Conservation (phyloP, 2,113 vertebrate species). For the Brienomyrus brachyistius region DNA sequence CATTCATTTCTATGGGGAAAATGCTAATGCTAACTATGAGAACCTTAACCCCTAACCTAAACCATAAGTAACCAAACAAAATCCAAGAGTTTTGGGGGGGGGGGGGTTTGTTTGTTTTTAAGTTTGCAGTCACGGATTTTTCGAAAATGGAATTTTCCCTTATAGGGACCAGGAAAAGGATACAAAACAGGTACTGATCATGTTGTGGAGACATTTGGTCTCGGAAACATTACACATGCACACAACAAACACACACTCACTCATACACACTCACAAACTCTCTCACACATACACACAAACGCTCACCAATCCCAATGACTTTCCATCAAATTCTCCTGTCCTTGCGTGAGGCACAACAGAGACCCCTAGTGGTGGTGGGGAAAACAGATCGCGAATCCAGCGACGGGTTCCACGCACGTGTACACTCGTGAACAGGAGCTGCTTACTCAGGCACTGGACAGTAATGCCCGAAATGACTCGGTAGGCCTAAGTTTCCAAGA, state of each 20-base stretch:
- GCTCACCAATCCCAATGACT: neutral
- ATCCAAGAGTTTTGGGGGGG: too few relatives aligned
- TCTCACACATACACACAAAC: neutral
- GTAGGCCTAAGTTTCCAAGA: neutral
- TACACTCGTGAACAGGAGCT: neutral
- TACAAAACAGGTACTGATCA: too few relatives aligned
- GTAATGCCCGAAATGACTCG: neutral
- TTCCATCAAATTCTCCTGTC: neutral
- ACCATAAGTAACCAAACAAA: too few relatives aligned
- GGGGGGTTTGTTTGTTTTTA: too few relatives aligned
- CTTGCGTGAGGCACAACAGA: neutral
- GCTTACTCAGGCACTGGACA: neutral
- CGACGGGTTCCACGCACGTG: neutral
- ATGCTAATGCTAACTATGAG: too few relatives aligned
- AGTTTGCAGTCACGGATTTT: too few relatives aligned
- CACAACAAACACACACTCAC: too few relatives aligned
- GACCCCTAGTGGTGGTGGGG: neutral
- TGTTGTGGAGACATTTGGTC: too few relatives aligned
- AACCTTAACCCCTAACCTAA: too few relatives aligned
- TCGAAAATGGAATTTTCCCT: too few relatives aligned
- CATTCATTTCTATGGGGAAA: neutral
- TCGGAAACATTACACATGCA: too few relatives aligned
- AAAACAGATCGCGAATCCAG: neutral
- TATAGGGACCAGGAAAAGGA: too few relatives aligned
- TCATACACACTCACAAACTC: neutral